A percentile compares a stretch with the other conserved stretches of the same genome.
Evolutionary conservation across 2,797 vertebrate genomes (phyloP).

Genomic region (Alcedo quadribrachys): DNA sequence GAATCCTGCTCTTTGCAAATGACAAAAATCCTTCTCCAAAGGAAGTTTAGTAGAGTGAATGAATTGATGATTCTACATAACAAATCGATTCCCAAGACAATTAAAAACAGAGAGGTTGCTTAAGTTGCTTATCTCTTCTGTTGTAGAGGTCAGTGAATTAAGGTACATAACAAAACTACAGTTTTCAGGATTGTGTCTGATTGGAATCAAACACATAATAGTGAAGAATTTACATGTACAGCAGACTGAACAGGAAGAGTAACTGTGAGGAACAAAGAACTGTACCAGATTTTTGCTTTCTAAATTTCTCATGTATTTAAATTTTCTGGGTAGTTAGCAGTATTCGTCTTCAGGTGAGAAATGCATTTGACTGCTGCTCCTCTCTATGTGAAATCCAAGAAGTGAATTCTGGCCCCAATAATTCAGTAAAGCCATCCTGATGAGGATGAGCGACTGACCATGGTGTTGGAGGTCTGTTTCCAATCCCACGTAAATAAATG

Average conservation of each 20-base stretch:
- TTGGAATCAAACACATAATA: neutral
- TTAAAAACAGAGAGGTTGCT: neutral
- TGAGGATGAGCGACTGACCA: neutral
- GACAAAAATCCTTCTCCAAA: neutral
- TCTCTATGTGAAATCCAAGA: neutral
- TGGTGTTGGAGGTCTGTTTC: neutral
- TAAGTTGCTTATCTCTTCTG: neutral
- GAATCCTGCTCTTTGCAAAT: neutral
- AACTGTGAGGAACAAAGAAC: neutral
- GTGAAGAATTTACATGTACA: neutral
- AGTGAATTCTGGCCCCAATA: neutral
- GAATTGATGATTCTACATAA: neutral
- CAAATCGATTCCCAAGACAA: neutral
- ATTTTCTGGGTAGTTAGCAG: neutral
- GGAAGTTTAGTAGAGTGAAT: neutral
- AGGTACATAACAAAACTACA: neutral
- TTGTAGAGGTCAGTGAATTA: neutral
- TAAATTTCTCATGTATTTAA: neutral
- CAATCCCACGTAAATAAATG: neutral
- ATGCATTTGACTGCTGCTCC: neutral
- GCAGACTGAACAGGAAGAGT: neutral
- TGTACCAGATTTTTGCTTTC: neutral
- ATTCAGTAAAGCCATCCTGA: neutral
- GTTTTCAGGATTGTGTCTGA: neutral
- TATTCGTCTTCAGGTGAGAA: neutral